These are phyloP conservation scores for Pocota personata DNA, from an alignment of 2,888 invertebrate genomes.

Conservation along the genomic window DNA sequence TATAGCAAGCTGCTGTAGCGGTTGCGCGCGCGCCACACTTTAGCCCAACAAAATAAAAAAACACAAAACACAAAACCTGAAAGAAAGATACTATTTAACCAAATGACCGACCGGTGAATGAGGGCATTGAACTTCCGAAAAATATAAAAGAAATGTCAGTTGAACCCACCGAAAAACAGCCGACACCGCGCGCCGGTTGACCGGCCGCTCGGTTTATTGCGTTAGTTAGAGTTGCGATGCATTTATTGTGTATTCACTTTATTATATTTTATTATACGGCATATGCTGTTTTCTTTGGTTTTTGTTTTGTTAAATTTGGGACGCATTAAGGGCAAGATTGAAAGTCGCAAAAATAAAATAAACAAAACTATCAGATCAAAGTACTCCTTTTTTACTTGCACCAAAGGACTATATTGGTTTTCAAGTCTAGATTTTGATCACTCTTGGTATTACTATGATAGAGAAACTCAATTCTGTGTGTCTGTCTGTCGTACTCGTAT, in stretches of 20 bases:
- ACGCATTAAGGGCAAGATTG: background rate
- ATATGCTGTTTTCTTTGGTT: background rate
- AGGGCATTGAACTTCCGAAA: constrained; percentile 69
- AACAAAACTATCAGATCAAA: no score
- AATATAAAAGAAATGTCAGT: constrained; percentile 43
- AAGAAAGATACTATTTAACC: constrained; percentile 60
- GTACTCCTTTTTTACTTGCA: no score
- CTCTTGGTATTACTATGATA: no score
- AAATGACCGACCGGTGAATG: constrained; percentile 58
- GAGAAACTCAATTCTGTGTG: no score
- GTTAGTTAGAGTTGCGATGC: constrained; percentile 3
- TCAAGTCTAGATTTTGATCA: no score
- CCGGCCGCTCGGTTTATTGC: background rate
- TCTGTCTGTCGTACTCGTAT: no score
- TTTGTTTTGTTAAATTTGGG: background rate
- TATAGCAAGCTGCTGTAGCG: constrained; percentile 40
- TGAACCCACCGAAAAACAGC: constrained; percentile 1
- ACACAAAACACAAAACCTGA: constrained; percentile 21
- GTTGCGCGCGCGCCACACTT: constrained; percentile 34
- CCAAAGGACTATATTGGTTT: no score
- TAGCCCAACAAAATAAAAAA: constrained; percentile 17
- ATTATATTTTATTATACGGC: background rate
- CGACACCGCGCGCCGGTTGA: constrained; percentile 7
- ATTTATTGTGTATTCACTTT: constrained; percentile 7
- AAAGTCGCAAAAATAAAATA: no score